Base-by-base conservation (phyloP, 1,140 invertebrate species). In the Tetramorium alpestre region DNA sequence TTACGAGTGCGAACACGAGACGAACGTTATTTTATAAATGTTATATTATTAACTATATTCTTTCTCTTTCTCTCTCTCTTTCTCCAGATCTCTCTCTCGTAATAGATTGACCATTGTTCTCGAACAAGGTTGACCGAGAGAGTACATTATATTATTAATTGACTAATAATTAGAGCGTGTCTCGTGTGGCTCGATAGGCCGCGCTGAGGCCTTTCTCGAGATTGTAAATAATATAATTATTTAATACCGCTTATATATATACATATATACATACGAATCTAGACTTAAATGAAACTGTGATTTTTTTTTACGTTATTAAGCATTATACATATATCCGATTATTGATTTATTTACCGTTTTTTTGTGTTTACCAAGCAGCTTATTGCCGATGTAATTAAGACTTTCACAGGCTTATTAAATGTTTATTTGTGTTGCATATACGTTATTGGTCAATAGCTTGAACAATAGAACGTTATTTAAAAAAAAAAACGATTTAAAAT, bases 221-320 rank as follows among this genome's bases (percentile, higher is more conserved):
- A 73, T 73, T 84, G 80, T 84, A 84, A 58, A 84, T 84, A 84
- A 6, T 84, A 73, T 56, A 84, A 84, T 56, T 84, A 84, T 84
- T 84, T 84, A 84, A 84, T 84, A 82, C 18, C 41, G 54, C 69
- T 84, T 73, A 60, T 73, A 72, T 47, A 62, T 54, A 54, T 54
- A 18, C 10, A 72, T 60, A 70, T 58, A 60, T 51, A 82, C 28
- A 82, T 41, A 67, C 33, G 49, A 84, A 60, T 25, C 13, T 84
- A 84, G 80, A 84, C 18, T 84, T 84, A 84, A 84, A 84, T 56
- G 11, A 49, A 84, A 84, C 80, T 84, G 80, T 84, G 80, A 84
- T 84, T 84, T 81, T 81, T 84, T 84, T 84, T 84, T 73, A 82
- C 25, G 78, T 82, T 82, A 67, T 82, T 72, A 73, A 51, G 25